Evolutionary conservation across 2,113 vertebrate species (phyloP).

Genomic region (Festucalex cinctus): DNA sequence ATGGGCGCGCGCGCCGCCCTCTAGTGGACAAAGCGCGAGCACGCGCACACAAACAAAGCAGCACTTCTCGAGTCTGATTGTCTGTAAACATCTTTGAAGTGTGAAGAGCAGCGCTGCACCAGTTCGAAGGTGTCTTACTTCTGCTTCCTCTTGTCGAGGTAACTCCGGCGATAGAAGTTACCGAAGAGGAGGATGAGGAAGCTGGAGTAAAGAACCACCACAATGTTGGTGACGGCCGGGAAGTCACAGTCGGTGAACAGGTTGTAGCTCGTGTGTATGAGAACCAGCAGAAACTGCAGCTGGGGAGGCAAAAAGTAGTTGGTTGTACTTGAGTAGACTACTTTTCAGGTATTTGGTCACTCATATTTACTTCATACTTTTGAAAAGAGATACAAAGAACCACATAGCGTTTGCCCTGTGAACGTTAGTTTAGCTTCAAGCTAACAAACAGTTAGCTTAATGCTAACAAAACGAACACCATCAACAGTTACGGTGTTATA

Average conservation of each 20-base stretch:
- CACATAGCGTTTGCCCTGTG: no score
- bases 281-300: slow-evolving; percentile 73
- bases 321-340: no score
- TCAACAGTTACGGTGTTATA: no score
- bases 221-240: slow-evolving; percentile 61
- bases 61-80: not conserved
- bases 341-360: no score
- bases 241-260: slow-evolving; percentile 73
- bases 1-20: slow-evolving; percentile 35
- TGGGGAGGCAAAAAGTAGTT: slow-evolving; percentile 33
- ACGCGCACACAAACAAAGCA: slow-evolving; percentile 17
- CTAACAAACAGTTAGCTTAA: no score
- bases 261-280: slow-evolving; percentile 69
- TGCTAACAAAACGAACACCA: no score
- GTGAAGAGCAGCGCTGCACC: no score
- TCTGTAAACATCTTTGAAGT: not conserved
- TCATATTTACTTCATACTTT: no score
- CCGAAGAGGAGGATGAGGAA: slow-evolving; percentile 73
- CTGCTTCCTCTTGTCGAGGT: slow-evolving; percentile 65
- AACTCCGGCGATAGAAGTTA: slow-evolving; percentile 71
- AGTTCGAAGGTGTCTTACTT: slow-evolving; percentile 23
- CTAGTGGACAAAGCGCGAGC: slow-evolving; percentile 40
- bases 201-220: slow-evolving; percentile 67
- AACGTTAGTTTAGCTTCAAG: no score
- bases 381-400: no score